Conservation (phyloP, 2,797 vertebrate genomes). For the Neopelma chrysocephalum region DNA sequence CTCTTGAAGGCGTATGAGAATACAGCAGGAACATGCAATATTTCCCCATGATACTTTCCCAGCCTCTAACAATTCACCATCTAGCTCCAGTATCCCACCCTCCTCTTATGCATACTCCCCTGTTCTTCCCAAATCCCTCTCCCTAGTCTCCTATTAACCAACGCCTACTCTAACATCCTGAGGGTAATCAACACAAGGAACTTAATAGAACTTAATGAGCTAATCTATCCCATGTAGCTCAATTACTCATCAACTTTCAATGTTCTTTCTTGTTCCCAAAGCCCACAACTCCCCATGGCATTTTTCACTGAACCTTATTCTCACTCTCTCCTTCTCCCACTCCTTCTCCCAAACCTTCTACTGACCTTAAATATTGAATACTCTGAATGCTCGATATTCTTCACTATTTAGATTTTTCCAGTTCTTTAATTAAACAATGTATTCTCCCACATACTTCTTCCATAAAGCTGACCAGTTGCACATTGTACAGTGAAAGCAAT, state of each 20-base stretch:
- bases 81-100: background rate
- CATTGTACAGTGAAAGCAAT: background rate
- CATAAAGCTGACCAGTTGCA: background rate
- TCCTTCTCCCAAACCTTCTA: background rate
- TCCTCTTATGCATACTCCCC: background rate
- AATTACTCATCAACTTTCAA: background rate
- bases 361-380: background rate
- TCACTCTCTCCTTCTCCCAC: background rate
- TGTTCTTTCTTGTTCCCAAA: background rate
- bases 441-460: background rate
- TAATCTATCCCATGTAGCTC: background rate
- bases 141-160: constrained; percentile 3
- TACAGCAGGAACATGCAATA: background rate
- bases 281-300: background rate
- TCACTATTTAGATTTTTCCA: background rate
- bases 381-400: background rate
- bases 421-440: background rate
- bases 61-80: background rate
- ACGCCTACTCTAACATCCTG: background rate
- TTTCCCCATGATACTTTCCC: background rate
- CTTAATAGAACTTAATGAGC: background rate
- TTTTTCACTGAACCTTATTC: background rate
- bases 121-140: background rate
- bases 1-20: background rate
- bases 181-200: constrained; percentile 5